Base-by-base conservation (phyloP, 2,113 vertebrate genomes). In the Carassius carassius region DNA sequence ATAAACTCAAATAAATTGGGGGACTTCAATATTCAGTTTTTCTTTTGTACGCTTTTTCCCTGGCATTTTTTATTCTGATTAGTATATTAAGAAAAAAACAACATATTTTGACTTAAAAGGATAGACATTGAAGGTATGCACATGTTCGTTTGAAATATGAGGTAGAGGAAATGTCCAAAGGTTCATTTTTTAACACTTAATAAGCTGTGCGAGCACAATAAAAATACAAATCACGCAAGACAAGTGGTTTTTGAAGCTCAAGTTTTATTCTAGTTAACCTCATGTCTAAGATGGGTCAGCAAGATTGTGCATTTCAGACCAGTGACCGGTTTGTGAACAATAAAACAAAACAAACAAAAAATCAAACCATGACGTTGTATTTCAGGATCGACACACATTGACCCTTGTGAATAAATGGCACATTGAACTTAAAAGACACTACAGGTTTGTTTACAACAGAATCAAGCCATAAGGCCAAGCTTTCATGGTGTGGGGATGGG, bases 261-360 rank as follows among this genome's bases (percentile, higher is more conserved):
- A 77, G 70, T 89, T 93, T 89, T 41, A 86, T 92, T 91, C 89
- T 87, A 91, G 85, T 86, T 92, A 89, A 90, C 94, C 94, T 94
- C 87, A 93, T 92, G 93, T 93, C 90, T 91, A 94, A 91, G 93
- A 94, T 93, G 94, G 92, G 94, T 95, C 94, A 93, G 92, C 91
- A 90, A 91, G 76, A 93, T 94, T 96, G 95, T 95, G 95, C 95
- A 94, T 95, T 94, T 95, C 93, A 95, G 94, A 95, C 95, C 94
- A 93, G 91, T 91, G 91, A 93, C 81, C 58, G 73, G 54, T 83
- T 63, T 44, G 58, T 65, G 79, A 92, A 85, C 90, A 82, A 72
- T 73, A 65, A 37, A 82, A 78, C 56, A 90, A 4, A 90, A 94
- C 92, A 78, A 72, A n/a, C n/a, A 29, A 29, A 2, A 80, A 81